Base-by-base conservation (phyloP, 30 jellyfish, hydroid and myxozoan species). In the Aurelia aurita region DNA sequence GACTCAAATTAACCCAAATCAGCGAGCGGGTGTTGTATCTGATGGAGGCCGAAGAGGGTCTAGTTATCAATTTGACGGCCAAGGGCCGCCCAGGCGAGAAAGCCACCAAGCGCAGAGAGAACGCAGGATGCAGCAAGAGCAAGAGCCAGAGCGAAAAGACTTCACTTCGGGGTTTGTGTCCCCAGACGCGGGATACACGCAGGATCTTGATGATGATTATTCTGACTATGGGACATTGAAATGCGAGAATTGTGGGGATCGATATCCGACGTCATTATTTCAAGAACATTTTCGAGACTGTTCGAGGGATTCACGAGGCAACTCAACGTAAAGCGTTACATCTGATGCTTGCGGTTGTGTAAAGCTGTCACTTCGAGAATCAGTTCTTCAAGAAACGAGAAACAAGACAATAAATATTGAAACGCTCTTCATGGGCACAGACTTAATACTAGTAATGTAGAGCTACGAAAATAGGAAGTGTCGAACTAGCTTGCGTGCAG, bases 231-330 rank as follows among this genome's bases (percentile, higher is more conserved):
- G 85, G 23, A 66, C 85, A n/a, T 84, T 81, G 16, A 81, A 67
- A 81, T 81, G 91, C 39, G 91, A 67, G 60, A 81, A 67, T 22
- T 81, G 91, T 60, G 79, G 82, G 2, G 91, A 81, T 34, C 69
- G 39, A 58, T 81, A 39, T 43, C 91, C 91, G 7, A 58, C 68
- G 0, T 8, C 54, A 12, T 54, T 81, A 25, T 46, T 81, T 61
- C 77, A 81, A 32, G 91, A 81, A 26, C 91, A 81, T 68, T 81
- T 81, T 46, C 83, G 91, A 27, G 91, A 81, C 54, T 81, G 91
- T 60, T 75, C 87, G 23, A 53, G 87, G 35, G 87, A 75, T 18
- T 55, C 51, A 39, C 51, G 51, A 8, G 51, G 9, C 9, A 39
- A 39, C 9, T 5, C 51, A 1, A 39, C 51, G 51, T 39, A 39